Percentiles rank a stretch among this genome's conserved stretches.
Conservation (phyloP, 1,140 invertebrate genomes). For the Pseudoatta argentina region DNA sequence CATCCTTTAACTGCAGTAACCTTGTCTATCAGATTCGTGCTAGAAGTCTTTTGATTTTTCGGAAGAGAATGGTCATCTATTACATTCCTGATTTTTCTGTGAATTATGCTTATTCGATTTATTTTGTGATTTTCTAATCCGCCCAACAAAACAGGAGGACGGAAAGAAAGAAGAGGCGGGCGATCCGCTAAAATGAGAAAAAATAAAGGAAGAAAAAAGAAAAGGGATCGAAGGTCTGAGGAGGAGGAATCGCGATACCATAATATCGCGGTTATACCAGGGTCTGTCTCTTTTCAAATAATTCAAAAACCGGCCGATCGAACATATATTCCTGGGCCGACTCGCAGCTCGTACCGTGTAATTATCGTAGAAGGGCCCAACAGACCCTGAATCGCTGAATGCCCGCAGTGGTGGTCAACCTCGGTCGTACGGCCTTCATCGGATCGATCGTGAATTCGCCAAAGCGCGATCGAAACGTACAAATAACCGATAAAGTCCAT, state of each 20-base stretch:
- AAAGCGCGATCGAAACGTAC: conserved; percentile 30
- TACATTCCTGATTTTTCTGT: background rate
- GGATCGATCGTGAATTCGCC: conserved; percentile 41
- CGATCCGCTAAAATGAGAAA: conserved; percentile 65
- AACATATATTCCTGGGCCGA: conserved; percentile 86
- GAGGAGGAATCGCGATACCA: conserved; percentile 84
- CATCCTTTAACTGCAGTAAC: background rate
- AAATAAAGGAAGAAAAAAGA: conserved; percentile 67
- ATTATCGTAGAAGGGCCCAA: conserved; percentile 85
- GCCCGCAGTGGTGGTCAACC: conserved; percentile 84
- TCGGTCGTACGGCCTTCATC: conserved; percentile 54
- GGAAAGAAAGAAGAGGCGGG: conserved; percentile 54
- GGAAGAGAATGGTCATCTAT: background rate
- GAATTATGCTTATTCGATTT: conserved; percentile 34
- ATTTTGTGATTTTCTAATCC: conserved; percentile 64
- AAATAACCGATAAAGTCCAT: conserved; percentile 64
- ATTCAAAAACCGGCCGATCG: conserved; percentile 86
- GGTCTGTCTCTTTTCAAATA: conserved; percentile 87
- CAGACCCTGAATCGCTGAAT: conserved; percentile 83
- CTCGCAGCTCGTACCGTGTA: conserved; percentile 85
- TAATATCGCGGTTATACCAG: conserved; percentile 84
- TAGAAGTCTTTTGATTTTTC: background rate
- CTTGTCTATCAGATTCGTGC: background rate
- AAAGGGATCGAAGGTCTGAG: conserved; percentile 73
- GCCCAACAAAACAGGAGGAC: conserved; percentile 44